A percentile compares a stretch with the other conserved stretches of the same genome.
Conservation (phyloP, 2,113 vertebrate genomes). For the Prochilodus magdalenae region DNA sequence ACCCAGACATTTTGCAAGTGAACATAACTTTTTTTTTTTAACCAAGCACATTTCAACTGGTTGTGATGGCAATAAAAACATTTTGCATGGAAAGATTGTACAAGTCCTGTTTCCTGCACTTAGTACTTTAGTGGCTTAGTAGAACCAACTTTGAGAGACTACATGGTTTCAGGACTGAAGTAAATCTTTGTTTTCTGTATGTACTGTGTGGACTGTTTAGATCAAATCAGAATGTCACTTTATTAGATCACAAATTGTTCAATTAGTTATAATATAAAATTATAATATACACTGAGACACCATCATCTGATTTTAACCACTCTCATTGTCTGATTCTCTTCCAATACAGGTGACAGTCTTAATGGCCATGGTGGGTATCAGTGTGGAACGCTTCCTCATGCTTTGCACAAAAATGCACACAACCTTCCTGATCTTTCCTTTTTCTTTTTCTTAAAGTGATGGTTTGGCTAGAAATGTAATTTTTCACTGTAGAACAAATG, state of each 20-base stretch:
- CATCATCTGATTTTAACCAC: slow-evolving; percentile 39
- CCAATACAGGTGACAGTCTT: slow-evolving; percentile 59
- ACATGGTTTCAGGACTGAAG: too few species aligned
- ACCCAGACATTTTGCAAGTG: too few species aligned
- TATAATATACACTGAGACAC: background rate
- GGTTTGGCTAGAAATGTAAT: background rate
- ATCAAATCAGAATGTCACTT: background rate
- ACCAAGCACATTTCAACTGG: too few species aligned
- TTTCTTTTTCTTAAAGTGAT: slow-evolving; percentile 11
- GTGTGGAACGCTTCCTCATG: slow-evolving; percentile 32
- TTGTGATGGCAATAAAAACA: too few species aligned
- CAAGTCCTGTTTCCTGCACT: too few species aligned
- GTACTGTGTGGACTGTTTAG: too few species aligned
- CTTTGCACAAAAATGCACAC: slow-evolving; percentile 34
- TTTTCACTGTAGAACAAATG: background rate
- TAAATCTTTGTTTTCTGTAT: too few species aligned
- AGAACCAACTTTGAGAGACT: too few species aligned
- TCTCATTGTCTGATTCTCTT: slow-evolving; percentile 47
- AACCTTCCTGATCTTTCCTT: slow-evolving; percentile 27
- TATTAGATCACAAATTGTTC: background rate
- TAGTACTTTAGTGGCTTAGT: too few species aligned
- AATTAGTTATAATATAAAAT: background rate
- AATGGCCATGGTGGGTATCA: slow-evolving; percentile 62
- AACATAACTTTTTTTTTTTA: too few species aligned
- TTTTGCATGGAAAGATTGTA: too few species aligned